These are phyloP conservation scores for Dryobota labecula DNA, from an alignment of 2,888 invertebrate genomes.

Conservation along the genomic window DNA sequence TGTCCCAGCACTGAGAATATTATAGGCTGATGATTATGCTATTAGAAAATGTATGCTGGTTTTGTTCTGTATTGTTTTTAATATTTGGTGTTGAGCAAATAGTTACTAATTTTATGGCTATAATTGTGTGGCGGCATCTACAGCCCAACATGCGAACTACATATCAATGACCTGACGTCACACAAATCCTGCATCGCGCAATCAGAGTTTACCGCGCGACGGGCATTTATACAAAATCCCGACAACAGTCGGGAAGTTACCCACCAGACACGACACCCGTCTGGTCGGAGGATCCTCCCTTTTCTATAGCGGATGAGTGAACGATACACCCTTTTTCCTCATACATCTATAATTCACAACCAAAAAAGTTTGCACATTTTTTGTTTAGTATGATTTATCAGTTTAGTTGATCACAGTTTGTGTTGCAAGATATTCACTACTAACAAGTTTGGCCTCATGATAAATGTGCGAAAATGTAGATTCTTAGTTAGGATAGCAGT, in stretches of 20 bases:
- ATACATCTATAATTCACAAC: background rate
- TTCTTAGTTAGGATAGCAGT: background rate
- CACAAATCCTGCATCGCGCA: too few species aligned
- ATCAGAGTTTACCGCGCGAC: too few species aligned
- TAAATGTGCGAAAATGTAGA: background rate
- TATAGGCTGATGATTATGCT: background rate
- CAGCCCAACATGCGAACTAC: too few species aligned
- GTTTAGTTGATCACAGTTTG: background rate
- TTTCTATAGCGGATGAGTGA: too few species aligned
- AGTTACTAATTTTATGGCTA: background rate
- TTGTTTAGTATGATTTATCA: slow-evolving; percentile 3
- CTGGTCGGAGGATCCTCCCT: too few species aligned
- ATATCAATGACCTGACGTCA: too few species aligned
- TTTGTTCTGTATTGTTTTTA: background rate
- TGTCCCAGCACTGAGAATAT: background rate
- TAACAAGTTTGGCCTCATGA: slow-evolving; percentile 18
- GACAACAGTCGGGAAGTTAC: too few species aligned
- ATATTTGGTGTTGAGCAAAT: background rate
- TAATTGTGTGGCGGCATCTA: too few species aligned
- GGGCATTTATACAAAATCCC: too few species aligned
- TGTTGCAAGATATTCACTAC: slow-evolving; percentile 1
- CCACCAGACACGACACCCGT: too few species aligned
- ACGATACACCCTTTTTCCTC: too few species aligned
- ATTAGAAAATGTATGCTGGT: background rate
- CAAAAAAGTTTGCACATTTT: background rate